Evolutionary conservation across 2,113 vertebrate genomes (phyloP).

Genomic region (Phaetusa simplex): DNA sequence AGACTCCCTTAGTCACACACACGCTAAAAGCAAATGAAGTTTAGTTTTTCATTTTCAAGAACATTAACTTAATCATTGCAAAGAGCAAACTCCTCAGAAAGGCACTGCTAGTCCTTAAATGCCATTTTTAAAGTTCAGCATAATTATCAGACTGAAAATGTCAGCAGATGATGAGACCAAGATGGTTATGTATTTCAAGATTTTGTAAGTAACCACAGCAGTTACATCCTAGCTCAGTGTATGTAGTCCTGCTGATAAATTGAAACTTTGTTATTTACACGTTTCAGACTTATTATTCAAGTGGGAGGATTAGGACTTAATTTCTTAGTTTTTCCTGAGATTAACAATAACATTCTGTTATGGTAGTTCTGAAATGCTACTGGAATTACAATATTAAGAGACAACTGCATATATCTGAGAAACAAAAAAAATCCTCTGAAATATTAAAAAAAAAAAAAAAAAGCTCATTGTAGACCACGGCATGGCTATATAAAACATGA

Average conservation of each 20-base stretch:
- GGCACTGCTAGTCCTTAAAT: neutral
- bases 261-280: neutral
- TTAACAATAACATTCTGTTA: neutral
- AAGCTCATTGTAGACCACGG: neutral
- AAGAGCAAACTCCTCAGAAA: neutral
- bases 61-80: neutral
- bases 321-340: neutral
- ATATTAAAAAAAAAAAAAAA: neutral
- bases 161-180: neutral
- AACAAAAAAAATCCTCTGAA: neutral
- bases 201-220: neutral
- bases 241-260: neutral
- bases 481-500: neutral
- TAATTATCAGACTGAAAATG: constrained; percentile 46
- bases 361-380: neutral
- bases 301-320: neutral
- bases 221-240: neutral
- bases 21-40: neutral
- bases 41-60: neutral
- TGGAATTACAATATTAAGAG: neutral
- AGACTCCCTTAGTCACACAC: neutral
- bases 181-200: neutral
- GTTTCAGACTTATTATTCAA: neutral
- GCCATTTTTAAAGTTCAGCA: constrained; percentile 22
- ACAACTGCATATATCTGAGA: neutral